Percentiles rank a stretch among this genome's conserved stretches.
phyloP scores from a whole-genome alignment of 2,113 vertebrate species.

The Balaeniceps rex region DNA sequence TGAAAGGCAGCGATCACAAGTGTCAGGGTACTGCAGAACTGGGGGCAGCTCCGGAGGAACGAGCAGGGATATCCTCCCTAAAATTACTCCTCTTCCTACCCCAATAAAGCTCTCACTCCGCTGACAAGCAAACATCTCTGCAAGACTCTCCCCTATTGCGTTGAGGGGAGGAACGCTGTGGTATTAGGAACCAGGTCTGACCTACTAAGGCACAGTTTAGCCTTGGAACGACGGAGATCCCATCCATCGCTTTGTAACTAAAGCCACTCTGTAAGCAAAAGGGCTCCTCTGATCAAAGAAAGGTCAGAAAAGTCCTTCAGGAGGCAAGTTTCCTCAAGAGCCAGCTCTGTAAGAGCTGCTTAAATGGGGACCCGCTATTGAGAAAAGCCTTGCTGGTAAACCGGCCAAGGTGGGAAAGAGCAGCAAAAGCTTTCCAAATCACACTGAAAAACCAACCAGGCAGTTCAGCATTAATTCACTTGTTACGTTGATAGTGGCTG shows the following conservation, averaged over 20 bases:
- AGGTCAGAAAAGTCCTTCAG: background rate
- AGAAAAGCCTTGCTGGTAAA: background rate
- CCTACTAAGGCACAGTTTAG: background rate
- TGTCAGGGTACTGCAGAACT: rapidly evolving
- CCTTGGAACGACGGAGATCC: background rate
- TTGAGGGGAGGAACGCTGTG: background rate
- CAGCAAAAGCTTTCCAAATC: background rate
- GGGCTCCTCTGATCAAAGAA: background rate
- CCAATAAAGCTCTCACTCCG: background rate
- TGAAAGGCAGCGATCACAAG: background rate
- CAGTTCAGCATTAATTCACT: background rate
- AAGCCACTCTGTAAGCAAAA: background rate
- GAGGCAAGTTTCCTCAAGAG: background rate
- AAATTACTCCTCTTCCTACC: background rate
- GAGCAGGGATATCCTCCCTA: too few relatives aligned
- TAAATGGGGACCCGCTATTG: background rate
- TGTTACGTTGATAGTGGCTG: background rate
- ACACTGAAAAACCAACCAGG: background rate
- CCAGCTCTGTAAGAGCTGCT: background rate
- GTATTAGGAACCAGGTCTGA: background rate
- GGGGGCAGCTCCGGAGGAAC: background rate
- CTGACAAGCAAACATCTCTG: background rate
- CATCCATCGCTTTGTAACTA: background rate
- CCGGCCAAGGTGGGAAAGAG: background rate
- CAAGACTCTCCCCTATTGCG: too few relatives aligned